A percentile compares a stretch with the other conserved stretches of the same genome.
Conservation (phyloP, 2,888 invertebrate species). For the Andrena bucephala region DNA sequence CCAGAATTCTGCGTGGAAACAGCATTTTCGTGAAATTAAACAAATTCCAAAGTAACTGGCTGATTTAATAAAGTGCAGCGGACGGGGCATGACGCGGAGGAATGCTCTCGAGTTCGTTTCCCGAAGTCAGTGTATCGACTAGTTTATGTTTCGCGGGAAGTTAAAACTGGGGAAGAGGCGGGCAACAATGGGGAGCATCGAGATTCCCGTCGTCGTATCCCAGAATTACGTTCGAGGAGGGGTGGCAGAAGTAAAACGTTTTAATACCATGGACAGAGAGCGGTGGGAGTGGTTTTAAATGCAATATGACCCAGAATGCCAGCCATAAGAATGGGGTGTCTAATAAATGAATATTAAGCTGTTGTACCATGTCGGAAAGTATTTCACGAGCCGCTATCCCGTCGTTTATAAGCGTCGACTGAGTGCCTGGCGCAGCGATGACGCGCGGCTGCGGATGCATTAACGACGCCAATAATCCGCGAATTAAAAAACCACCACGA, state of each 20-base stretch:
- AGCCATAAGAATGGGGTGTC: constrained; percentile 29
- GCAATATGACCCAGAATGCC: constrained; percentile 37
- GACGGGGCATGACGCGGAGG: constrained; percentile 14
- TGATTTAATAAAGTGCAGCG: constrained; percentile 50
- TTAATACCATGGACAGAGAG: constrained; percentile 10
- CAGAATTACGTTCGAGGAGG: constrained; percentile 29
- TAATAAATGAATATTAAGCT: constrained; percentile 56
- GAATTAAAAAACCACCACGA: neutral
- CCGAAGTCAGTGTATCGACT: constrained; percentile 27
- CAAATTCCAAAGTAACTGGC: constrained; percentile 38
- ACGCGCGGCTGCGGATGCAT: neutral
- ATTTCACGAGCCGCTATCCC: constrained; percentile 21
- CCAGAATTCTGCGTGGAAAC: constrained; percentile 6
- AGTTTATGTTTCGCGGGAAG: constrained; percentile 42
- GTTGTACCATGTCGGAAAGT: constrained; percentile 19
- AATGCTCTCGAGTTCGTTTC: constrained; percentile 35
- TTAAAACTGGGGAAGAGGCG: constrained; percentile 13
- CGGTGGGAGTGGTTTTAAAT: constrained; percentile 39
- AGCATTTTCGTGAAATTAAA: constrained; percentile 42
- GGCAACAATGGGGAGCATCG: constrained; percentile 38
- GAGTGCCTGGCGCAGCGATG: neutral
- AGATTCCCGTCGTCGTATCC: constrained; percentile 8
- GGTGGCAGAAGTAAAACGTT: constrained; percentile 34
- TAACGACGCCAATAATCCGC: neutral
- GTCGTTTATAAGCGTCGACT: constrained; percentile 8